A percentile compares a stretch with the other conserved stretches of the same genome.
Conservation (phyloP, 2,888 invertebrate genomes). For the Tolmerus cingulatus region DNA sequence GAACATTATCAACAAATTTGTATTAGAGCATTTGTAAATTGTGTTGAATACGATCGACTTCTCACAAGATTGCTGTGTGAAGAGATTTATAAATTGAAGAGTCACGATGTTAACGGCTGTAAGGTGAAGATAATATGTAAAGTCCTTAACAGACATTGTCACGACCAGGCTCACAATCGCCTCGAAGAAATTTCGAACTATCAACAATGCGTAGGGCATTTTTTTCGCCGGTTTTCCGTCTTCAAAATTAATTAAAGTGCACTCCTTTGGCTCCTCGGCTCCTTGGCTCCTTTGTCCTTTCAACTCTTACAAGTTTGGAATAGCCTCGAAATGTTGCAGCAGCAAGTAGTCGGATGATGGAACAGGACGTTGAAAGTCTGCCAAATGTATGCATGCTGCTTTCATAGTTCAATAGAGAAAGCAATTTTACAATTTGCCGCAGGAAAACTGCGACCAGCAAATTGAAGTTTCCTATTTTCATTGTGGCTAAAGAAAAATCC, state of each 20-base stretch:
- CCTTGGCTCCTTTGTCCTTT: too few relatives aligned
- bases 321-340: conserved; percentile 79
- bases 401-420: conserved; percentile 86
- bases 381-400: conserved; percentile 85
- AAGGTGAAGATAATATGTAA: conserved; percentile 84
- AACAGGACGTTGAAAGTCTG: conserved; percentile 94
- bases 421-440: conserved; percentile 80
- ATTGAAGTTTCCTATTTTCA: conserved; percentile 88
- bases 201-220: conserved; percentile 54
- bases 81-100: conserved; percentile 88
- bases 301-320: conserved; percentile 59
- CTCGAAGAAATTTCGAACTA: conserved; percentile 62
- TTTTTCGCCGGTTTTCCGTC: background rate
- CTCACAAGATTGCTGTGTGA: conserved; percentile 74
- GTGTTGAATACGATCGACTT: conserved; percentile 71
- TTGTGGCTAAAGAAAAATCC: conserved; percentile 86
- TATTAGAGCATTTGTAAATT: conserved; percentile 61
- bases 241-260: background rate
- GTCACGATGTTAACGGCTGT: conserved; percentile 89
- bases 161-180: conserved; percentile 62
- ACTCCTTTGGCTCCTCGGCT: conserved; percentile 47
- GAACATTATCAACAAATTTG: conserved; percentile 70
- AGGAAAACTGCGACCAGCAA: conserved; percentile 88
- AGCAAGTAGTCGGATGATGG: conserved; percentile 87
- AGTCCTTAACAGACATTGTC: conserved; percentile 67